A percentile compares a stretch with the other conserved stretches of the same genome.
phyloP scores from a whole-genome alignment of 2,113 vertebrate species.

The Phrynosoma platyrhinos region DNA sequence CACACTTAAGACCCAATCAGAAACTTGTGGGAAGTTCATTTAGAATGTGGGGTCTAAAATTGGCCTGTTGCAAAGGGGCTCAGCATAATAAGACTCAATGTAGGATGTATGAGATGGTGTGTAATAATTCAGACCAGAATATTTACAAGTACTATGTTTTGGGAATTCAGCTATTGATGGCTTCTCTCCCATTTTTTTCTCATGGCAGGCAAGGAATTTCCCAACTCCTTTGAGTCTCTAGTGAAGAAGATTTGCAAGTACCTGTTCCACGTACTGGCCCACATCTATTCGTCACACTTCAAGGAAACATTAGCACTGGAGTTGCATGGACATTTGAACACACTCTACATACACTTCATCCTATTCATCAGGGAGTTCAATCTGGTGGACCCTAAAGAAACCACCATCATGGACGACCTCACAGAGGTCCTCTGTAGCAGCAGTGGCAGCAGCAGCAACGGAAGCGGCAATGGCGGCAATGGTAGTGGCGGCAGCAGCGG shows the following conservation, averaged over 20 bases:
- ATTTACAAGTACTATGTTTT: neutral
- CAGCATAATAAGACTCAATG: neutral
- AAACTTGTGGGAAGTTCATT: neutral
- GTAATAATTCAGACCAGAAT: neutral
- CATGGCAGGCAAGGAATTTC: slow-evolving; percentile 92
- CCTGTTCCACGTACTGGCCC: slow-evolving; percentile 96
- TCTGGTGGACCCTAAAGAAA: slow-evolving; percentile 98
- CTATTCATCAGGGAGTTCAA: slow-evolving; percentile 98
- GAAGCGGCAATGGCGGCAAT: slow-evolving; percentile 63
- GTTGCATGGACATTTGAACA: slow-evolving; percentile 98
- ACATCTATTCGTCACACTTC: slow-evolving; percentile 99
- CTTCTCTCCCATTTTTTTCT: neutral
- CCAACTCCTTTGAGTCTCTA: slow-evolving; percentile 95
- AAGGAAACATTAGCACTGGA: slow-evolving; percentile 96
- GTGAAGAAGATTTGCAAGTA: slow-evolving; percentile 98
- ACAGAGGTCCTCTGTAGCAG: slow-evolving; percentile 93
- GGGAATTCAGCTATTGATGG: neutral
- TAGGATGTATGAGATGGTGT: neutral
- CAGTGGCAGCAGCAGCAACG: slow-evolving; percentile 60
- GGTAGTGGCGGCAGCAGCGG: slow-evolving; percentile 59
- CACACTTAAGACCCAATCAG: neutral
- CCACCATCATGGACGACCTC: slow-evolving; percentile 97
- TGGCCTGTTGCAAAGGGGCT: neutral
- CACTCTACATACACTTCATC: slow-evolving; percentile 96
- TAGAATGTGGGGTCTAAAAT: neutral